A percentile compares a stretch with the other conserved stretches of the same genome.
These are phyloP conservation scores for Hemibagrus guttatus DNA, from an alignment of 2,797 vertebrate species.

Conservation along the genomic window DNA sequence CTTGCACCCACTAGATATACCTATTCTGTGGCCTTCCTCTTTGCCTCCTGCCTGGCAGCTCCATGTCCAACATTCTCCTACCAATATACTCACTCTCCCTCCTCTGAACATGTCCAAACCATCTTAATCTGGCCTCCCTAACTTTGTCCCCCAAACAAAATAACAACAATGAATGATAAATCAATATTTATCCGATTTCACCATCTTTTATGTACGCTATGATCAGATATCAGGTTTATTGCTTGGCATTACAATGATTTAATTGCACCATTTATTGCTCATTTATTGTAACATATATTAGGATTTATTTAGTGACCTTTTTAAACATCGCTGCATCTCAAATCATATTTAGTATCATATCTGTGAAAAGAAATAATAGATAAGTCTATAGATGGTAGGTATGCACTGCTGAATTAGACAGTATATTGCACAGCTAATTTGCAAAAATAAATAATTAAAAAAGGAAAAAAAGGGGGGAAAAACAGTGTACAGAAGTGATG, in stretches of 20 bases:
- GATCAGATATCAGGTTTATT: neutral
- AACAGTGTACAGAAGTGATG: neutral
- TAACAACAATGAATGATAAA: neutral
- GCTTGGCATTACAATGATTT: neutral
- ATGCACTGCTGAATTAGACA: neutral
- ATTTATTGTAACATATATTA: neutral
- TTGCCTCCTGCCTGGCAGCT: too few relatives aligned
- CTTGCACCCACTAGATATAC: too few relatives aligned
- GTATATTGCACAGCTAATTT: neutral
- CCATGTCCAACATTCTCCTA: too few relatives aligned
- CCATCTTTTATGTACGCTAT: too few relatives aligned
- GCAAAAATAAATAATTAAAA: too few relatives aligned
- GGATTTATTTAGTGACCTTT: neutral
- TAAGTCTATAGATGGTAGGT: neutral
- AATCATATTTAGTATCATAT: neutral
- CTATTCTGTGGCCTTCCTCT: too few relatives aligned
- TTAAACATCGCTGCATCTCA: neutral
- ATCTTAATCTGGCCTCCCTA: too few relatives aligned
- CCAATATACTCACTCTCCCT: too few relatives aligned
- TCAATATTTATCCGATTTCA: neutral
- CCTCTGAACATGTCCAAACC: too few relatives aligned
- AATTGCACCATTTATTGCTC: neutral
- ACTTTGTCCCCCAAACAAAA: too few relatives aligned
- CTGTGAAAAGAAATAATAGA: neutral
- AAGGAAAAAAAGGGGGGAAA: too few relatives aligned